Evolutionary conservation across 2,797 vertebrate genomes (phyloP), one percentile per base, ranked within the genome.

Genomic region (Anisognathus igniventris): DNA sequence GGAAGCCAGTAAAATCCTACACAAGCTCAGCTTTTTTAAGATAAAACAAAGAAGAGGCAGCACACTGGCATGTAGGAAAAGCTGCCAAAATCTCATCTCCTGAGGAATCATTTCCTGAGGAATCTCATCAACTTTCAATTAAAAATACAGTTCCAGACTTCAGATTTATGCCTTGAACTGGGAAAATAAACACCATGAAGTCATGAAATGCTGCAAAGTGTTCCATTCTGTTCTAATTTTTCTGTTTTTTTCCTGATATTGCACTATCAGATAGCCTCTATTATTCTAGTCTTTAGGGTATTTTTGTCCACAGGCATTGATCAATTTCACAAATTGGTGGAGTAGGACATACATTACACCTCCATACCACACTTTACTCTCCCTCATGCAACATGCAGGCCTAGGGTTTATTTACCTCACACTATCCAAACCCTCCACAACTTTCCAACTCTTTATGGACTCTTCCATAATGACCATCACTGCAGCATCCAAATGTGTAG

Each of bases 231-330:
- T 53, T 67, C 2, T 56, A 33, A 0, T 17, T 48, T 33, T 28
- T 61, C 21, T 14, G 37, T 23, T 24, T 5, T 40, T 12, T 25
- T 17, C 14, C 11, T 48, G 6, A 12, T 62, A 13, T 10, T 68
- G 2, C 1, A 33, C 39, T 68, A 47, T 42, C 3, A 71, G 17
- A 11, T 18, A 44, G 9, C 21, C n/a, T 31, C 65, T 57, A 35
- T 39, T 53, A 42, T 10, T 53, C 3, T 24, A 48, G 21, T 53
- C 10, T 51, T 12, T 2, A 82, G 4, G 6, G 7, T 0, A 10
- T 23, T 85, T 81, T 90, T 64, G 6, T 13, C 31, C 15, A 22
- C 7, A 15, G 60, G 4, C 22, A 54, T 5, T 33, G 15, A 48
- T 50, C 47, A 2, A 3, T 76, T 62, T 77, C 42, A 15, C 16